These are phyloP conservation scores for Drosophila sulfurigaster DNA, from an alignment of 1,140 invertebrate genomes.

Conservation along the genomic window DNA sequence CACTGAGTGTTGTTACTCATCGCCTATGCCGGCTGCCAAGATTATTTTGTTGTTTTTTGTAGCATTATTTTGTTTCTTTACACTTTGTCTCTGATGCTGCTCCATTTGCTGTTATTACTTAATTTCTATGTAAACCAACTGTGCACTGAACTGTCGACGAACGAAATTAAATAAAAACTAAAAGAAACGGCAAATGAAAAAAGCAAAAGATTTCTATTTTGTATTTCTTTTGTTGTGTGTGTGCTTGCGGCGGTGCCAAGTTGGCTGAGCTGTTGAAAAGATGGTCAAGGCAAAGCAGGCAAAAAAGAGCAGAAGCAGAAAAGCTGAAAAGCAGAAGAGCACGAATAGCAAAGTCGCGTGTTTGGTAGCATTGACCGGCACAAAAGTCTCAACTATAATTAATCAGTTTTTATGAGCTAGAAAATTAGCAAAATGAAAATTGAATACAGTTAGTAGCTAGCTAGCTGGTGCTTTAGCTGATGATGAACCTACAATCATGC, in stretches of 20 bases:
- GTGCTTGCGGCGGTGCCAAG: constrained; percentile 53
- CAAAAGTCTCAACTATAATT: constrained; percentile 56
- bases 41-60: constrained; percentile 2
- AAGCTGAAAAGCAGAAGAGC: constrained; percentile 14
- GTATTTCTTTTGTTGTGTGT: constrained; percentile 36
- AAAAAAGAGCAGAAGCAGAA: constrained; percentile 11
- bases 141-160: constrained; percentile 63
- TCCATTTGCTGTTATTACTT: constrained; percentile 69
- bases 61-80: not conserved
- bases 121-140: constrained; percentile 48
- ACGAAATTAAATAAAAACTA: constrained; percentile 16
- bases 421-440: constrained; percentile 59
- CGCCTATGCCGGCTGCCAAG: constrained; percentile 49
- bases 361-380: constrained; percentile 71
- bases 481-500: constrained; percentile 75
- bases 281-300: constrained; percentile 49
- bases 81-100: constrained; percentile 27
- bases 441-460: constrained; percentile 25
- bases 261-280: constrained; percentile 55
- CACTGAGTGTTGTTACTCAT: constrained; percentile 64
- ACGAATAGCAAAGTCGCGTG: constrained; percentile 55
- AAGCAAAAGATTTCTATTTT: constrained; percentile 50
- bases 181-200: constrained; percentile 9
- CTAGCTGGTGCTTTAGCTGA: constrained; percentile 38
- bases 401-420: constrained; percentile 71